These are phyloP conservation scores for Illadopsis cleaveri DNA, from an alignment of 2,113 vertebrate species.

Conservation along the genomic window DNA sequence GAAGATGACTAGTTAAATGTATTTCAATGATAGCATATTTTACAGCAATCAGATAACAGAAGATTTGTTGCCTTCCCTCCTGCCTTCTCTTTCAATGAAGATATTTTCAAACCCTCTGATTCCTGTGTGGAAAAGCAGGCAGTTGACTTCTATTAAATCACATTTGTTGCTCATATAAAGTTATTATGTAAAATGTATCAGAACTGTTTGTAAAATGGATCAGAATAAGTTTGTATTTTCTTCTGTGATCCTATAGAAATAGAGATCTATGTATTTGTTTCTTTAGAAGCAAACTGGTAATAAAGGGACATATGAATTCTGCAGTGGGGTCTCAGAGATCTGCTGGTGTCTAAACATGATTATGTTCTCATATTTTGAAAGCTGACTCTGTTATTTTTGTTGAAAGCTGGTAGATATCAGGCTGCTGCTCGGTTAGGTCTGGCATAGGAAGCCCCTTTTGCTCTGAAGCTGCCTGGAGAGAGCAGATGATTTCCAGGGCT, in stretches of 20 bases:
- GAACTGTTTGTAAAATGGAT: not conserved
- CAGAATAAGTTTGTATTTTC: not conserved
- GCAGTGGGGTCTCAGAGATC: not conserved
- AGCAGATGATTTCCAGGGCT: not conserved
- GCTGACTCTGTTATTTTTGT: not conserved
- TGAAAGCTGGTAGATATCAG: not conserved
- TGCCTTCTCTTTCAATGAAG: not conserved
- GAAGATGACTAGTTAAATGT: conserved; percentile 70
- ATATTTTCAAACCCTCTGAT: not conserved
- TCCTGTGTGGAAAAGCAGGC: conserved; percentile 4
- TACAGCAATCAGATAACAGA: conserved; percentile 34
- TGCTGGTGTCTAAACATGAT: not conserved
- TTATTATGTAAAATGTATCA: conserved; percentile 1
- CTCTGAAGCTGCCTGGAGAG: not conserved
- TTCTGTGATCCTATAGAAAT: not conserved
- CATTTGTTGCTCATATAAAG: not conserved
- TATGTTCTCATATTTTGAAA: not conserved
- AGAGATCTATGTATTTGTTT: not conserved
- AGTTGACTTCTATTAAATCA: conserved; percentile 19
- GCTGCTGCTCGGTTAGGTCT: not conserved
- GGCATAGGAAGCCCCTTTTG: not conserved
- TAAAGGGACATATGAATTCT: not conserved
- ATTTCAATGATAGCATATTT: conserved; percentile 62
- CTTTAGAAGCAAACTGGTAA: not conserved
- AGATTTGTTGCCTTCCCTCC: not conserved